Base-by-base conservation (phyloP, 2,888 invertebrate species). In the Erebia aethiops region DNA sequence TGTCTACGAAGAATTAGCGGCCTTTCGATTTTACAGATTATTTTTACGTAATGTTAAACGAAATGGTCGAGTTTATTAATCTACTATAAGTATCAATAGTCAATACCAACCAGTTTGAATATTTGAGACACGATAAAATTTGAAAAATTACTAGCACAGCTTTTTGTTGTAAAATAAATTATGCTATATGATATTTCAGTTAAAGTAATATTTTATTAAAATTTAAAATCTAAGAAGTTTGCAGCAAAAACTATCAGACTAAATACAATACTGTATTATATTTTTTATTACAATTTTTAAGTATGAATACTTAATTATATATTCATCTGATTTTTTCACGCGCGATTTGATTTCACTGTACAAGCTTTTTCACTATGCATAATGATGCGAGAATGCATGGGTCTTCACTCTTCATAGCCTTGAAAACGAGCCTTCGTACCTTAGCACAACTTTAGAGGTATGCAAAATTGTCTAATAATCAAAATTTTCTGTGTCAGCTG, bases 21-120 rank as follows among this genome's bases (percentile, higher is more conserved):
- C 56, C 66, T 66, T 66, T 66, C 56, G 66, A 66, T 54, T 66
- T 66, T 57, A 35, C 35, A 7, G 35, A 35, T 35, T 35, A 35
- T 35, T 35, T 7, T 7, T 35, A 46, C 66, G 66, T 46, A 57
- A 66, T 11, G 65, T 41, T 52, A 56, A 1, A 52, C 1, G 54
- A 66, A n/a, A 46, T 18, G 43, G 16, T 18, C 18, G 18, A 61
- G 61, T 54, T 65, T 54, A 43, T 54, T 41, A 18, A 65, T 65
- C 65, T 14, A 18, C 54, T 54, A 54, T 65, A 13, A 65, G 18
- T 64, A 65, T 43, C 41, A 43, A 54, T n/a, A 65, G 52, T 43
- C 41, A 43, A 54, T n/a, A 65, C 54, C 4, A 54, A 65, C 65
- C 41, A 43, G 65, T 56, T 56, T 65, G 13, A 26, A n/a, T 26